Conservation (phyloP, 2,797 vertebrate species). For the Allobates femoralis region DNA sequence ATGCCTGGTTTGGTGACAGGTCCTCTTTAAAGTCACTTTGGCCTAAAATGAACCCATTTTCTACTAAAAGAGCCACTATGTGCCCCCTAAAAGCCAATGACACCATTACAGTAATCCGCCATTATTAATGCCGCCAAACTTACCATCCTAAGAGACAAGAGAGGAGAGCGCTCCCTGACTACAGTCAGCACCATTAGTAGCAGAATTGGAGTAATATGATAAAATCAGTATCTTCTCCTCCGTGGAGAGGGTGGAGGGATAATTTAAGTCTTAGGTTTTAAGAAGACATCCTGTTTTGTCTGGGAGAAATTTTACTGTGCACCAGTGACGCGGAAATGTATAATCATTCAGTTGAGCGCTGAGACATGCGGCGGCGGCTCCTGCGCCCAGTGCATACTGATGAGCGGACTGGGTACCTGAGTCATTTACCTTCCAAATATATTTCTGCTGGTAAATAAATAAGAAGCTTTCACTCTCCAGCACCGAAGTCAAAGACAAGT, state of each 20-base stretch:
- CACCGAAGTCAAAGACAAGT: not conserved
- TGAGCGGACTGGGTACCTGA: not conserved
- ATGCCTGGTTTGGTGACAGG: no score
- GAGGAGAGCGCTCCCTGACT: no score
- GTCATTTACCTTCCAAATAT: constrained; percentile 25
- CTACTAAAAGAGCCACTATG: no score
- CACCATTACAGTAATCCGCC: no score
- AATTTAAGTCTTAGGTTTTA: constrained; percentile 10
- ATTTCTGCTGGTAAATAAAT: constrained; percentile 44
- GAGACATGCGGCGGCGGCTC: not conserved
- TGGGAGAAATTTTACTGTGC: constrained; percentile 30
- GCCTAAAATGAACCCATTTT: no score
- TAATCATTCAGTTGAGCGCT: constrained; percentile 34
- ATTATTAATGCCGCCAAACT: no score
- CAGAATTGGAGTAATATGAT: not conserved
- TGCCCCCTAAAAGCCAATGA: no score
- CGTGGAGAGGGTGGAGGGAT: not conserved
- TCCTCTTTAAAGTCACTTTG: no score
- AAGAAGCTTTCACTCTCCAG: not conserved
- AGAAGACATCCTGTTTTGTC: constrained; percentile 46
- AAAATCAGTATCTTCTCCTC: not conserved
- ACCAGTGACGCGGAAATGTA: constrained; percentile 32
- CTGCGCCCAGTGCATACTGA: constrained; percentile 37
- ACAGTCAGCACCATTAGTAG: not conserved
- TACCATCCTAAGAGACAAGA: no score